phyloP scores from a whole-genome alignment of 1,140 invertebrate genomes.

The Drosophila burlai region DNA sequence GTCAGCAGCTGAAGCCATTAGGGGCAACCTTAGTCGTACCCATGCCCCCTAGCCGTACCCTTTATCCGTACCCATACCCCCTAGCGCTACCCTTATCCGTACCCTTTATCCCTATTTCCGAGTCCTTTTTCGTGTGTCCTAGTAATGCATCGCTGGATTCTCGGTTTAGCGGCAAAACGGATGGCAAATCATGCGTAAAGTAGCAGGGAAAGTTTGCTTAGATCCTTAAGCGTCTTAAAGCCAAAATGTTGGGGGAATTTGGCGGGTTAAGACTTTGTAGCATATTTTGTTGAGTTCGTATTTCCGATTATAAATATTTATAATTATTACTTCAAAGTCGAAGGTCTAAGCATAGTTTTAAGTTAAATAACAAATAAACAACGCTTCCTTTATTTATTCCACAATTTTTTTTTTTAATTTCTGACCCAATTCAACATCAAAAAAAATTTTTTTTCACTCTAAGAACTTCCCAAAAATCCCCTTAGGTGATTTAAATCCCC shows the following conservation, averaged over 20 bases:
- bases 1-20: slow-evolving; percentile 50
- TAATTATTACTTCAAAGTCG: too few species aligned
- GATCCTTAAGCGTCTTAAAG: slow-evolving; percentile 29
- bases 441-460: background rate
- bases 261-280: background rate
- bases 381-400: background rate
- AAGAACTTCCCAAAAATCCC: background rate
- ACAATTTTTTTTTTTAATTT: background rate
- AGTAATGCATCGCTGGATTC: slow-evolving; percentile 71
- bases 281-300: background rate
- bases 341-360: too few species aligned
- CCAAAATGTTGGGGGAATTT: background rate
- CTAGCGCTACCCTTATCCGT: background rate
- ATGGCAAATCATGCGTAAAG: slow-evolving; percentile 75
- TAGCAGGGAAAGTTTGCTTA: slow-evolving; percentile 59
- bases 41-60: background rate
- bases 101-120: slow-evolving; percentile 40
- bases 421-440: background rate
- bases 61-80: slow-evolving; percentile 3
- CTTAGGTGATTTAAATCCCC: background rate
- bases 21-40: slow-evolving; percentile 7
- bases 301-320: too few species aligned
- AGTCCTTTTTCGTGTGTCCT: slow-evolving; percentile 27
- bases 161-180: slow-evolving; percentile 27
- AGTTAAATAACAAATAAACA: background rate